A percentile compares a stretch with the other conserved stretches of the same genome.
phyloP scores from a whole-genome alignment of 2,113 vertebrate genomes.

The Toxotes chatareus region DNA sequence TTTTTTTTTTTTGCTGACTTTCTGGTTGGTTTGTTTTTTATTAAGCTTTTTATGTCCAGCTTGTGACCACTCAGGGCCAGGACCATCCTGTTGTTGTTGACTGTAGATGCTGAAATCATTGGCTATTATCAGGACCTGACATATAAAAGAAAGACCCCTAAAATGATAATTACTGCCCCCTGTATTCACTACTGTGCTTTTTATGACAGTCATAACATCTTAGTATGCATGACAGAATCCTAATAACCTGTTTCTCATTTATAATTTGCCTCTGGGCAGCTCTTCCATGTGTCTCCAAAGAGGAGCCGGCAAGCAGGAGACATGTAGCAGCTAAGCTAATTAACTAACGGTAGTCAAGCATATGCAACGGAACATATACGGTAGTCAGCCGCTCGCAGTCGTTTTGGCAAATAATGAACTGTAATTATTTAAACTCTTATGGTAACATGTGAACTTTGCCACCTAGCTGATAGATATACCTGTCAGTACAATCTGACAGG shows the following conservation, averaged over 20 bases:
- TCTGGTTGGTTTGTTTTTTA: slow-evolving; percentile 14
- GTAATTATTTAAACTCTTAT: slow-evolving; percentile 46
- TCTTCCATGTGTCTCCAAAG: slow-evolving; percentile 74
- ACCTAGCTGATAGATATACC: slow-evolving; percentile 16
- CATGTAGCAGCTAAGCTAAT: slow-evolving; percentile 80
- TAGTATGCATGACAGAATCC: slow-evolving; percentile 82
- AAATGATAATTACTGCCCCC: slow-evolving; percentile 68
- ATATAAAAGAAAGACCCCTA: slow-evolving; percentile 35
- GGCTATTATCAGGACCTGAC: slow-evolving; percentile 21
- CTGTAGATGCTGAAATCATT: slow-evolving; percentile 23
- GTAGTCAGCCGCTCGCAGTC: slow-evolving; percentile 36
- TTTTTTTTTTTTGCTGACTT: slow-evolving; percentile 53
- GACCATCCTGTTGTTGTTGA: slow-evolving; percentile 37
- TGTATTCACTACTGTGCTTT: slow-evolving; percentile 66
- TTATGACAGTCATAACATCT: slow-evolving; percentile 77
- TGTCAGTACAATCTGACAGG: slow-evolving; percentile 38
- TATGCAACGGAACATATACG: slow-evolving; percentile 64
- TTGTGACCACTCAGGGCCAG: slow-evolving; percentile 24
- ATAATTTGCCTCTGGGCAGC: slow-evolving; percentile 82
- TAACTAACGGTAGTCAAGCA: slow-evolving; percentile 73
- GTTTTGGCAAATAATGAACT: slow-evolving; percentile 59
- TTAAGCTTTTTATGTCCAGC: slow-evolving; percentile 11
- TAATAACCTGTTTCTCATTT: slow-evolving; percentile 84
- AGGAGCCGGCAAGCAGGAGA: slow-evolving; percentile 71
- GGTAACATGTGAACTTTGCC: slow-evolving; percentile 46